Evolutionary conservation across 2,113 vertebrate species (phyloP).

Genomic region (Laticauda laticaudata): DNA sequence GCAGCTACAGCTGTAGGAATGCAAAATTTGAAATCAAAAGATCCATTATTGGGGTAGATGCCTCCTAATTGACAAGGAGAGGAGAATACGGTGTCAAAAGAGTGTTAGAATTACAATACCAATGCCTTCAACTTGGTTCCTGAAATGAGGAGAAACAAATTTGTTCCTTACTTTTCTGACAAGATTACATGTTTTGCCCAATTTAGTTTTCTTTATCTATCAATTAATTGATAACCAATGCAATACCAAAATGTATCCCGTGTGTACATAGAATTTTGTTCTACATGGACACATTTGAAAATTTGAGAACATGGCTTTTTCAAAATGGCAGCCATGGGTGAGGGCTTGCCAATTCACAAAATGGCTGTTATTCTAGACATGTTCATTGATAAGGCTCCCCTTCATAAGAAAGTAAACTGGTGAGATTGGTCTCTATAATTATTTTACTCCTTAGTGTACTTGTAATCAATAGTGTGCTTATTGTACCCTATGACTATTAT

Average conservation of each 20-base stretch:
- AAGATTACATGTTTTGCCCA: background rate
- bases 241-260: background rate
- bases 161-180: background rate
- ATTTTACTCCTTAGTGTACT: background rate
- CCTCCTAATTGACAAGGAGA: background rate
- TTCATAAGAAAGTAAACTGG: background rate
- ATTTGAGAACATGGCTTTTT: background rate
- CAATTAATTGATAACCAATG: background rate
- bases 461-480: background rate
- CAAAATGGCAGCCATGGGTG: background rate
- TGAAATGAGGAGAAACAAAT: background rate
- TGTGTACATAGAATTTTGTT: background rate
- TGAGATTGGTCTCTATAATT: background rate
- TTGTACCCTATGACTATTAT: too few species aligned
- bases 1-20: background rate
- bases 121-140: background rate
- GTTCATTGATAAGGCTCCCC: background rate
- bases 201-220: background rate
- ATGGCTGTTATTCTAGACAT: background rate
- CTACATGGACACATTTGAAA: background rate
- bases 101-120: too few species aligned
- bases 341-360: background rate
- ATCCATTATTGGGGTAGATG: background rate
- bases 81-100: background rate
- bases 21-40: background rate